Evolutionary conservation across 2,797 vertebrate species (phyloP).

Genomic region (Botia almorhae): DNA sequence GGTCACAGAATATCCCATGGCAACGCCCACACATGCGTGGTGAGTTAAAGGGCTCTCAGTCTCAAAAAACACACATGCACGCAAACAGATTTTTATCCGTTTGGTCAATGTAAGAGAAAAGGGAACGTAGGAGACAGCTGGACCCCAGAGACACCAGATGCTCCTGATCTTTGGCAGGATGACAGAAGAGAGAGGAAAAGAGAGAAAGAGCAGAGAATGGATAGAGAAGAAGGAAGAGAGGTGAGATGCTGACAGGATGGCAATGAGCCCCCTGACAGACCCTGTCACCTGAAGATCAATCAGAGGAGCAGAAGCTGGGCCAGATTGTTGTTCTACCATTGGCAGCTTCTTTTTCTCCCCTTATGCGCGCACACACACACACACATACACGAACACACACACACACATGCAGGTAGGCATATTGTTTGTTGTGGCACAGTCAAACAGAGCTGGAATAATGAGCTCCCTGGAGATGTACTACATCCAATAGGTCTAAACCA

Average conservation of each 20-base stretch:
- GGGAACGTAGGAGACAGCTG: slow-evolving; percentile 39
- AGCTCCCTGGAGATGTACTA: slow-evolving; percentile 65
- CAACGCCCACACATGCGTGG: slow-evolving; percentile 38
- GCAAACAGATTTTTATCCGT: slow-evolving; percentile 3
- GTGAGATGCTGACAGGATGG: slow-evolving; percentile 64
- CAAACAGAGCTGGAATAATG: slow-evolving; percentile 68
- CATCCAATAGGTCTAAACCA: slow-evolving; percentile 44
- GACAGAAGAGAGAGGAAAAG: slow-evolving; percentile 45
- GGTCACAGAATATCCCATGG: slow-evolving; percentile 67
- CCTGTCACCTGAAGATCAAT: slow-evolving; percentile 77
- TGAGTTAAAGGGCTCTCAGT: not conserved
- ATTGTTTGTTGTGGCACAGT: slow-evolving; percentile 57
- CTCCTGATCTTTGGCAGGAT: slow-evolving; percentile 55
- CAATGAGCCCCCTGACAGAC: slow-evolving; percentile 67
- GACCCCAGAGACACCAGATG: slow-evolving; percentile 41
- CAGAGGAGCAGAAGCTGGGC: slow-evolving; percentile 62
- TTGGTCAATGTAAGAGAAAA: slow-evolving; percentile 27
- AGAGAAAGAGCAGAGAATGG: slow-evolving; percentile 51
- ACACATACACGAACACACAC: too few relatives aligned
- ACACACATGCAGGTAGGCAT: slow-evolving; percentile 23
- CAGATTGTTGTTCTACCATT: slow-evolving; percentile 56
- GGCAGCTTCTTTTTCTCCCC: slow-evolving; percentile 28
- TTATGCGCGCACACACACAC: slow-evolving; percentile 2
- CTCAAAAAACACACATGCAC: not conserved
- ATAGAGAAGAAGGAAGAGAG: slow-evolving; percentile 54